Conservation (phyloP, 2,113 vertebrate species). For the Indicator indicator region DNA sequence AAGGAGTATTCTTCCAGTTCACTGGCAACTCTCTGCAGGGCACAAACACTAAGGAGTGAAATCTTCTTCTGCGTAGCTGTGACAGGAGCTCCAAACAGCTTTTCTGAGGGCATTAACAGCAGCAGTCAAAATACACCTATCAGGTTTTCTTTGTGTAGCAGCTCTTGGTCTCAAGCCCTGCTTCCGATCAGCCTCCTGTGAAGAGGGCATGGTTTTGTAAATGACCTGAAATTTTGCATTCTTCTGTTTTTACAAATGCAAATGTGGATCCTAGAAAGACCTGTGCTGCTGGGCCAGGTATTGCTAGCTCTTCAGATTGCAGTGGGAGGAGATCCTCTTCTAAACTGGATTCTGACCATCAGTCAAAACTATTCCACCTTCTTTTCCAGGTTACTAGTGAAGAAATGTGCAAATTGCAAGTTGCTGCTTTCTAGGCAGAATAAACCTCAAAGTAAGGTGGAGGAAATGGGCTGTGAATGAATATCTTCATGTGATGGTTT, state of each 20-base stretch:
- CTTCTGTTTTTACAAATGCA: neutral
- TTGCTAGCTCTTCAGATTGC: neutral
- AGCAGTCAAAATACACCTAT: neutral
- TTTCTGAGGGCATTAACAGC: neutral
- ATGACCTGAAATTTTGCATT: neutral
- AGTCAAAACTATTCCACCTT: neutral
- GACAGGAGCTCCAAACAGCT: neutral
- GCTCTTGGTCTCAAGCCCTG: neutral
- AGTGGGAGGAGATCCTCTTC: neutral
- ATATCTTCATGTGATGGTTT: too few species aligned
- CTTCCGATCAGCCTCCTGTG: neutral
- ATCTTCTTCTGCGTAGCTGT: neutral
- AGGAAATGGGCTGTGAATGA: conserved; percentile 3
- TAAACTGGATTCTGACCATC: neutral
- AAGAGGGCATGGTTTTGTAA: neutral
- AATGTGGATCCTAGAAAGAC: neutral
- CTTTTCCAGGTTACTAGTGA: neutral
- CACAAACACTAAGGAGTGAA: neutral
- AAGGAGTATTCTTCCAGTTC: neutral
- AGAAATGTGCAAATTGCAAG: neutral
- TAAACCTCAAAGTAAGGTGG: neutral
- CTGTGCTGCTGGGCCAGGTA: neutral
- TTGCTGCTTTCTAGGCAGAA: neutral
- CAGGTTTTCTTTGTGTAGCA: neutral
- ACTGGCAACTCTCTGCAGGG: neutral